Base-by-base conservation (phyloP, 2,797 vertebrate genomes). In the Pyrrhura leucotis region DNA sequence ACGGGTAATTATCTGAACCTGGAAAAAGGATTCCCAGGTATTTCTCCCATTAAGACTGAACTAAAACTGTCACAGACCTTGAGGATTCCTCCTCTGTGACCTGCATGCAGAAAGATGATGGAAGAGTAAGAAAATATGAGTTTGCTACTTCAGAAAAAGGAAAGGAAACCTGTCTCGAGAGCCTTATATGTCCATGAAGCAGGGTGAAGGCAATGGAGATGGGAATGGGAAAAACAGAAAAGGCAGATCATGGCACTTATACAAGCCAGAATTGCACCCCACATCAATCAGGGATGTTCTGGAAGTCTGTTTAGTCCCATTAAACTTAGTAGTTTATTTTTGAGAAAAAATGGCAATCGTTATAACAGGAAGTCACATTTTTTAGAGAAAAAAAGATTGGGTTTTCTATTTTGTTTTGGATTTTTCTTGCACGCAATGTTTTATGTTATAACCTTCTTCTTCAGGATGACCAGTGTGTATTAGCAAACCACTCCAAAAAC, bases 1-100 rank as follows among this genome's bases (percentile, higher is more conserved):
- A 47, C 45, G 76, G 59, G 72, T 50, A 90, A 90, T 53, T 83
- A 45, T 89, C 68, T 93, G 66, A 96, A 95, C 21, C 19, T 20
- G 35, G 56, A 53, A 68, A 86, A 96, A 65, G 62, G 0, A 83
- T 89, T 76, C 48, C 35, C 67, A 93, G 37, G 47, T 81, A 85
- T 71, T 89, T 93, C 91, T 93, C 76, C 40, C 20, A 53, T 73
- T 62, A 78, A 66, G 15, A 89, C 10, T 54, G 22, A 88, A 65
- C 48, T 40, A 86, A 88, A 67, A 54, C 14, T 92, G 47, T 8
- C 29, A 33, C 20, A n/a, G 44, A 90, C 39, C 54, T 56, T 79
- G 31, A 71, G 40, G n/a, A 31, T 53, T 93, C 26, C 23, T 83
- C 51, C 35, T 16, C 26, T 45, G 39, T 59, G 42, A 40, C 9